Evolutionary conservation across 2,888 invertebrate genomes (phyloP).

Genomic region (Unio delphinus): DNA sequence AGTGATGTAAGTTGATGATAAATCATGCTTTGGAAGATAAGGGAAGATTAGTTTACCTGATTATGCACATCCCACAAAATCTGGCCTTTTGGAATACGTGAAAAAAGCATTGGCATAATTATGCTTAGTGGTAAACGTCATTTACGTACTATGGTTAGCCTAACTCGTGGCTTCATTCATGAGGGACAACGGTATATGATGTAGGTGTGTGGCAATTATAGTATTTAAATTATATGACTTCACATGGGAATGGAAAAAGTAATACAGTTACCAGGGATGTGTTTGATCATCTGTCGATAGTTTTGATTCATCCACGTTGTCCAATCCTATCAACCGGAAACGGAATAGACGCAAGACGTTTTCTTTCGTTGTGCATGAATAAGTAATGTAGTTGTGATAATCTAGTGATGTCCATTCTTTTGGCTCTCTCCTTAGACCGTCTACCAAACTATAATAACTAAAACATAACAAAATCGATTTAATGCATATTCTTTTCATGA

Average conservation of each 20-base stretch:
- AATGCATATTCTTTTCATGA: neutral
- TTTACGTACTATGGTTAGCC: too few species aligned
- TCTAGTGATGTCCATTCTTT: conserved; percentile 24
- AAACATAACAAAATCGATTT: neutral
- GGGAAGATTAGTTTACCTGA: too few species aligned
- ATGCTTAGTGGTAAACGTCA: too few species aligned
- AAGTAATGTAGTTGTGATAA: conserved; percentile 27
- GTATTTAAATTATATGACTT: too few species aligned
- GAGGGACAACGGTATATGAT: too few species aligned
- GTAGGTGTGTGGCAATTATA: too few species aligned
- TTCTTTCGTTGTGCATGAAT: conserved; percentile 7
- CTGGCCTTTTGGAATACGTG: too few species aligned
- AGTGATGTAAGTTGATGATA: too few species aligned
- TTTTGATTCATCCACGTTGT: conserved; percentile 13
- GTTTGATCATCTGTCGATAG: conserved; percentile 24
- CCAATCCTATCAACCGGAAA: conserved; percentile 26
- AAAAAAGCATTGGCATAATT: too few species aligned
- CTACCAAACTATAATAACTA: conserved; percentile 25
- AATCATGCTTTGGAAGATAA: too few species aligned
- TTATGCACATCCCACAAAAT: too few species aligned
- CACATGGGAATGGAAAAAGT: neutral
- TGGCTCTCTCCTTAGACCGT: conserved; percentile 27
- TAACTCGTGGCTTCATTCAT: too few species aligned
- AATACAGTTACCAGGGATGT: conserved; percentile 20
- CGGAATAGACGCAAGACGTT: conserved; percentile 13